Evolutionary conservation across 2,797 vertebrate genomes (phyloP), one percentile per base, ranked within the genome.

Genomic region (Argya squamiceps): DNA sequence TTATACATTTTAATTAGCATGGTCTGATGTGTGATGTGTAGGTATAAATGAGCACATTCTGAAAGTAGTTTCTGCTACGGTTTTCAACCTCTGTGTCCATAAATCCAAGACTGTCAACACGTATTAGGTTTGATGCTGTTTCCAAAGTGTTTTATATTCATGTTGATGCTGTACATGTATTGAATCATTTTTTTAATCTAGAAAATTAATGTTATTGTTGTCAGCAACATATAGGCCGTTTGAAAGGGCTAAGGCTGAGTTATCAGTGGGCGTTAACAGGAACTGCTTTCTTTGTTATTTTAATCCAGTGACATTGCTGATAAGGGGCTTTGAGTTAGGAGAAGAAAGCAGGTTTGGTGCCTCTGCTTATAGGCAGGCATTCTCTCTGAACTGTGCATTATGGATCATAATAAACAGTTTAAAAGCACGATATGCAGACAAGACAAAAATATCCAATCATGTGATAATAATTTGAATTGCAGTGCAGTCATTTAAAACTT

Each of bases 241-340:
- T 71, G 41, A 96, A 93, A 88, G 90, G 69, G 47, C 22, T 65
- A 39, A 84, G 44, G 36, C 65, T 96, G 74, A 67, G 73, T 62
- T 82, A 86, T 71, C 59, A 19, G 34, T 91, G 71, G 75, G 73
- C 0, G 6, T 92, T 95, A 79, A 92, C 83, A 50, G 29, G 59
- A 84, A 78, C 50, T n/a, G 15, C 62, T 89, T 92, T 73, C 84
- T 84, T 47, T 92, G 84, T 86, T 89, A 68, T 78, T 95, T 81
- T 82, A 95, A 92, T 80, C 50, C 74, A 73, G 60, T 58, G 65
- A 69, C 69, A 73, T 53, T 93, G 62, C 52, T 90, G 80, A 68
- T 75, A 84, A 60, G 52, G 56, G 50, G 13, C 30, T 95, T 79
- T 89, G 53, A 91, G 58, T 41, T 41, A 21, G 47, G 46, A 88